These are phyloP conservation scores for Pristionchus japonicus DNA, from an alignment of 2,888 invertebrate genomes.

Conservation along the genomic window DNA sequence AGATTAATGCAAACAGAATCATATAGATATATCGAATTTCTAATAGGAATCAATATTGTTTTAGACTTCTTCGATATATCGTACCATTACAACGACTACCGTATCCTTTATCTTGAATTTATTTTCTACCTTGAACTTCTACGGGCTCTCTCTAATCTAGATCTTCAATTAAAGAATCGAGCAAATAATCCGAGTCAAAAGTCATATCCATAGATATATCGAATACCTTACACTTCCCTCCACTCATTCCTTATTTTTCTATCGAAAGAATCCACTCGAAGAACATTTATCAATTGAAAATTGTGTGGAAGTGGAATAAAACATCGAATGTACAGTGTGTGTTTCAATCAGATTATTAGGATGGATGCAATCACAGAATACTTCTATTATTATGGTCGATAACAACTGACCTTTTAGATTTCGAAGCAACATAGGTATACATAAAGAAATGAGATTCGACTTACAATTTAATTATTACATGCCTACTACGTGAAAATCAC, in stretches of 20 bases:
- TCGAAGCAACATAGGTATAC: not conserved
- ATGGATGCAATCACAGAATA: not conserved
- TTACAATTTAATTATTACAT: not conserved
- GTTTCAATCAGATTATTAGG: not conserved
- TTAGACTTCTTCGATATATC: not conserved
- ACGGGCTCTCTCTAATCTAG: constrained; percentile 10
- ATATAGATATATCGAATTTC: not conserved
- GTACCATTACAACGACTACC: not conserved
- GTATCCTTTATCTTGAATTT: not conserved
- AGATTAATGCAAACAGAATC: not conserved
- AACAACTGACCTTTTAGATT: not conserved
- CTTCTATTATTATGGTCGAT: not conserved
- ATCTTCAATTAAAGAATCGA: not conserved
- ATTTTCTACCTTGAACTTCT: not conserved
- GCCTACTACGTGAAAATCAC: not conserved
- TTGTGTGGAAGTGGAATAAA: not conserved
- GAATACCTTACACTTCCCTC: not conserved
- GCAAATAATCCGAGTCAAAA: constrained; percentile 8
- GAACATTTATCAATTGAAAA: not conserved
- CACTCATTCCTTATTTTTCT: not conserved
- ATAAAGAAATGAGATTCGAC: not conserved
- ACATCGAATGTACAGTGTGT: not conserved
- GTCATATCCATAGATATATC: not conserved
- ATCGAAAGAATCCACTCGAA: not conserved
- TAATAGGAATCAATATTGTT: not conserved